Conservation (phyloP, 2,888 invertebrate species). For the Xestia xanthographa region DNA sequence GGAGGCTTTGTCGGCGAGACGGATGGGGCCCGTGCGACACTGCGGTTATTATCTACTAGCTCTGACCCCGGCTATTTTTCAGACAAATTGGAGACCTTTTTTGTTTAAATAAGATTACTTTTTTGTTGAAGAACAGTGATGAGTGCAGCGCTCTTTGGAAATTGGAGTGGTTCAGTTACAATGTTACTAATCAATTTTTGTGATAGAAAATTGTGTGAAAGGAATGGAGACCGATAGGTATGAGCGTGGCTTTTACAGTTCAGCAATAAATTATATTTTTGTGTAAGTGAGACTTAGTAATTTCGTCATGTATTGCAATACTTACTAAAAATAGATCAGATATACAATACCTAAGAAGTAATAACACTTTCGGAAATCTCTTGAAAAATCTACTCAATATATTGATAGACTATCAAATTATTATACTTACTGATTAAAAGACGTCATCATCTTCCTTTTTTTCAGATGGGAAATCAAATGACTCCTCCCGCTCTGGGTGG, state of each 20-base stretch:
- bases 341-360: too few species aligned
- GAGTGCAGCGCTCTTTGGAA: slow-evolving; percentile 30
- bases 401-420: too few species aligned
- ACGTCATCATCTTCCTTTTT: too few species aligned
- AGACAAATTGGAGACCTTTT: slow-evolving; percentile 42
- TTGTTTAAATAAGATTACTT: slow-evolving; percentile 49
- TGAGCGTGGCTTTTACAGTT: not conserved
- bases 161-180: slow-evolving; percentile 13
- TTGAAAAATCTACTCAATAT: too few species aligned
- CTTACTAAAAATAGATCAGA: too few species aligned
- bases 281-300: too few species aligned
- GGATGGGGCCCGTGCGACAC: slow-evolving; percentile 62
- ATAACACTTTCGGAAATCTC: not conserved
- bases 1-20: slow-evolving; percentile 59
- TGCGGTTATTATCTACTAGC: slow-evolving; percentile 62
- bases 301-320: too few species aligned
- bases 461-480: too few species aligned
- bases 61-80: slow-evolving; percentile 48
- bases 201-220: not conserved
- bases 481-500: too few species aligned
- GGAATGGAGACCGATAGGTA: not conserved
- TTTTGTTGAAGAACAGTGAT: slow-evolving; percentile 38
- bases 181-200: not conserved
- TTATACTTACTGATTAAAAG: too few species aligned
- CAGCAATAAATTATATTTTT: not conserved